Percentiles rank a stretch among this genome's conserved stretches.
These are phyloP conservation scores for Odontomachus brunneus DNA, from an alignment of 1,140 invertebrate species.

Conservation along the genomic window DNA sequence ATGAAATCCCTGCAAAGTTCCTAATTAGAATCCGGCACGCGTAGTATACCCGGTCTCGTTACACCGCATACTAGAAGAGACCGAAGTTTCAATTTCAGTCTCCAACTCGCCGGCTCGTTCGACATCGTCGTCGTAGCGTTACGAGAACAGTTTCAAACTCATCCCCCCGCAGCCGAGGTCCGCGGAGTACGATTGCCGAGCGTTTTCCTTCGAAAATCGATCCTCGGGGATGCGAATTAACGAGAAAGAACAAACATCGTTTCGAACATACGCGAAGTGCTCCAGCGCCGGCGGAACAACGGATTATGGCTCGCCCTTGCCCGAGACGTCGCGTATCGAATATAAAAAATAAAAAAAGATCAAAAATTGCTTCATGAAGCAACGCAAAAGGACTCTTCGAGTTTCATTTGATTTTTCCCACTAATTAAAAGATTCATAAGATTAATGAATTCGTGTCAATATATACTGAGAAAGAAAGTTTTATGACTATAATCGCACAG, in stretches of 20 bases:
- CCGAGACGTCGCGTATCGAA: too few relatives aligned
- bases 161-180: constrained; percentile 9
- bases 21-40: constrained; percentile 52
- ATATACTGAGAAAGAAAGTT: too few relatives aligned
- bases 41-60: constrained; percentile 24
- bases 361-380: too few relatives aligned
- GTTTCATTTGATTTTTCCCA: too few relatives aligned
- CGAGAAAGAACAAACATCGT: constrained; percentile 22
- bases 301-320: neutral
- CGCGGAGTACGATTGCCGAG: constrained; percentile 9
- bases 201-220: constrained; percentile 48
- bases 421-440: too few relatives aligned
- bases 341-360: too few relatives aligned
- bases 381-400: too few relatives aligned
- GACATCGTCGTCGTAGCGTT: constrained; percentile 45
- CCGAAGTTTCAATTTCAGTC: constrained; percentile 57
- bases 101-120: constrained; percentile 34
- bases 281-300: neutral
- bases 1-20: constrained; percentile 44
- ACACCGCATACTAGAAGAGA: constrained; percentile 37
- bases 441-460: too few relatives aligned
- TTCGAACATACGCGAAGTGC: neutral
- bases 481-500: too few relatives aligned
- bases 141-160: constrained; percentile 56
- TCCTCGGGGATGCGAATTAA: constrained; percentile 27